These are phyloP conservation scores for Drosophila truncata DNA, from an alignment of 1,140 invertebrate species.

Conservation along the genomic window DNA sequence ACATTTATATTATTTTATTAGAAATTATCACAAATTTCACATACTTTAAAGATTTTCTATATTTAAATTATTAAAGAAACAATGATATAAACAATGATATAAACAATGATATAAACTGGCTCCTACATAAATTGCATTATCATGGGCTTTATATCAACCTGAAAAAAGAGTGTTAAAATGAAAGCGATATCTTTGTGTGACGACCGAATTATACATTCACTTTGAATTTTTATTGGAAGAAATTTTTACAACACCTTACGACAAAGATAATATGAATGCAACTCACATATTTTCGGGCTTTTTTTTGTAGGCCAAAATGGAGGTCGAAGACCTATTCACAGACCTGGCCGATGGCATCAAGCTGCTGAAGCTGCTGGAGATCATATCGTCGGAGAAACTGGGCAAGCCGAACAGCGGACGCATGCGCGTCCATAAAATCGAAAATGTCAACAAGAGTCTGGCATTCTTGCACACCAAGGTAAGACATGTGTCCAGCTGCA, in stretches of 20 bases:
- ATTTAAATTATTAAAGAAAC: not conserved
- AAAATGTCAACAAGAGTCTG: conserved; percentile 99
- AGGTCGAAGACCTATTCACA: conserved; percentile 98
- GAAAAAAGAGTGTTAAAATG: conserved; percentile 1
- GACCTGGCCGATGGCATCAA: conserved; percentile 98
- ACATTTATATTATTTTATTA: not conserved
- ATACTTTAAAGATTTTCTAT: not conserved
- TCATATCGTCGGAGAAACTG: conserved; percentile 99
- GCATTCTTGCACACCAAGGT: conserved; percentile 99
- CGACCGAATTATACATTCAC: conserved; percentile 19
- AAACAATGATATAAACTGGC: too few relatives aligned
- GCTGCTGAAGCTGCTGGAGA: conserved; percentile 98
- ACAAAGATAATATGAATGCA: conserved; percentile 13
- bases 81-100: too few relatives aligned
- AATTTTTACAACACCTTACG: conserved; percentile 16
- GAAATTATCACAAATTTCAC: not conserved
- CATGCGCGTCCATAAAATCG: conserved; percentile 99
- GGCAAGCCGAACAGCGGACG: conserved; percentile 98
- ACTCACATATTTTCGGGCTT: conserved; percentile 16
- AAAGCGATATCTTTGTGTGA: conserved; percentile 4
- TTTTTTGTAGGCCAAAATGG: conserved; percentile 92
- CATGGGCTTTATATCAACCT: not conserved
- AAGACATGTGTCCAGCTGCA: conserved; percentile 74
- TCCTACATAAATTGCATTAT: not conserved
- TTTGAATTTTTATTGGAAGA: conserved; percentile 24